A percentile compares a stretch with the other conserved stretches of the same genome.
Conservation (phyloP, 2,797 vertebrate genomes). For the Taeniopygia guttata region DNA sequence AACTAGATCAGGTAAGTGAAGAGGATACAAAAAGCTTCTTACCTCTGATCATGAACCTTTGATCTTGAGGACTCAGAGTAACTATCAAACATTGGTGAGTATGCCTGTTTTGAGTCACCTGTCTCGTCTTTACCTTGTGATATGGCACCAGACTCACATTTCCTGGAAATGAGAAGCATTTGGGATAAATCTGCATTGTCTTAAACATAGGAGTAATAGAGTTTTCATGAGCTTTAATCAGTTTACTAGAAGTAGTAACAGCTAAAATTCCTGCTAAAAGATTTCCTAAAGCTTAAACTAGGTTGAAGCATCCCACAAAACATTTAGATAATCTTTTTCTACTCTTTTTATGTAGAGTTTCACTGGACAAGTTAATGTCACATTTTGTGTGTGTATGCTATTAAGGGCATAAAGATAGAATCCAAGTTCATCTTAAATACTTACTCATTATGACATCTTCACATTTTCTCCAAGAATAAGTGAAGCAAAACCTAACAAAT, state of each 20-base stretch:
- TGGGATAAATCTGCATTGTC: background rate
- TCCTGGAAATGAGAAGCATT: conserved; percentile 64
- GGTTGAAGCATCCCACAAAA: background rate
- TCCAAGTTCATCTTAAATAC: background rate
- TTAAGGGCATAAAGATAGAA: background rate
- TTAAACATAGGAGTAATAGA: background rate
- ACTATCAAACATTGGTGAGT: conserved; percentile 77
- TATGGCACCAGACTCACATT: conserved; percentile 70
- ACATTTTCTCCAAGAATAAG: background rate
- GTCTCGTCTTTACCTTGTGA: conserved; percentile 66
- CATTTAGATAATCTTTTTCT: background rate
- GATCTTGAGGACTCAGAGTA: conserved; percentile 82
- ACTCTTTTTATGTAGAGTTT: background rate
- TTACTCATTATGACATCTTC: background rate
- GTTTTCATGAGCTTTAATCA: background rate
- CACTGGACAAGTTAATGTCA: background rate
- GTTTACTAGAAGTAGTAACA: background rate
- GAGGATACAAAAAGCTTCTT: background rate
- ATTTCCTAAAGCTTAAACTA: background rate
- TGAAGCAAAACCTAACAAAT: background rate
- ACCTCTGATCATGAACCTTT: conserved; percentile 84
- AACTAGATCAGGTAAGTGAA: background rate
- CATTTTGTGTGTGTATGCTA: fast-evolving
- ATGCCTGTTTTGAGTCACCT: conserved; percentile 64
- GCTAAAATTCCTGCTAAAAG: background rate